Conservation (phyloP, 2,797 vertebrate genomes). For the Sebastes hopkinsi region DNA sequence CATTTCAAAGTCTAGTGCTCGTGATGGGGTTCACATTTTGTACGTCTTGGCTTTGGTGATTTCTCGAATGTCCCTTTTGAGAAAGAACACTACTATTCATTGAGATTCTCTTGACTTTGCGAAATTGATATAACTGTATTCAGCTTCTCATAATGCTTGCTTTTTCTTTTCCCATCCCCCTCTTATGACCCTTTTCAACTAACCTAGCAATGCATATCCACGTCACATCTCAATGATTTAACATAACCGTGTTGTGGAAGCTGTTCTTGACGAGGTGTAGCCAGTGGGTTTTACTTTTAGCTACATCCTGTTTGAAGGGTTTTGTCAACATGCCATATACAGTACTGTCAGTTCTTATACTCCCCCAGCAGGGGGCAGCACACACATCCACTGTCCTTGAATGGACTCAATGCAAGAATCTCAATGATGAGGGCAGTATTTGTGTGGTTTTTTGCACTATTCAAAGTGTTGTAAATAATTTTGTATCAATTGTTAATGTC, state of each 20-base stretch:
- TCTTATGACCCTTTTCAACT: conserved; percentile 15
- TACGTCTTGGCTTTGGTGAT: conserved; percentile 15
- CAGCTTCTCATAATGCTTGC: conserved; percentile 18
- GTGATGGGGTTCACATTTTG: conserved; percentile 39
- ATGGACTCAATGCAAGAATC: conserved; percentile 65
- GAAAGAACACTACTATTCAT: conserved; percentile 14
- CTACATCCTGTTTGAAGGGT: conserved; percentile 19
- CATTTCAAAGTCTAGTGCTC: conserved; percentile 52
- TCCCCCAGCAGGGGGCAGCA: conserved; percentile 57
- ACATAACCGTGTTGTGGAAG: conserved; percentile 11
- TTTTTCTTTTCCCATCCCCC: neutral
- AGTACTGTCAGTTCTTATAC: conserved; percentile 50
- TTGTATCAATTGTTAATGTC: conserved; percentile 79
- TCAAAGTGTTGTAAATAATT: conserved; percentile 82
- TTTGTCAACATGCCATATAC: conserved; percentile 33
- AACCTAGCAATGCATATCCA: conserved; percentile 35
- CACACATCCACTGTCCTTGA: conserved; percentile 65
- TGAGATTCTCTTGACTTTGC: conserved; percentile 38
- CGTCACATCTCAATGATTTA: conserved; percentile 13
- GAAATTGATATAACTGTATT: conserved; percentile 22
- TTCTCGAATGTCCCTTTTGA: conserved; percentile 28
- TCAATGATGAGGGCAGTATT: conserved; percentile 60
- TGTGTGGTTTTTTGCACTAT: conserved; percentile 83
- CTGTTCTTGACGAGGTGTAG: neutral
- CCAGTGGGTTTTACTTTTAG: conserved; percentile 1